Conservation (phyloP, 2,113 vertebrate genomes). For the Microtus ochrogaster region DNA sequence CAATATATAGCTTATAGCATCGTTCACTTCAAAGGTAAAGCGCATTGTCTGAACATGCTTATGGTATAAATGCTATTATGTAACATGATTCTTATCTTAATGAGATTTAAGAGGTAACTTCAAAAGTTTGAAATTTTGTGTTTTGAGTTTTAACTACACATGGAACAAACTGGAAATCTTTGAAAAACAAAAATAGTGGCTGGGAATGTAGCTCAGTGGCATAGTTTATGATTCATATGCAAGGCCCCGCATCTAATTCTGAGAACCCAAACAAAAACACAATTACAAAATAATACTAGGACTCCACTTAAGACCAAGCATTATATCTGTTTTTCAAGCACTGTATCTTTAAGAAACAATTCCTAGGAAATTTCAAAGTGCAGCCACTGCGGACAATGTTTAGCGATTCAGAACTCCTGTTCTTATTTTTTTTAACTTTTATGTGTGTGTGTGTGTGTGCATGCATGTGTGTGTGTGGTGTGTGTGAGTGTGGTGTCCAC, state of each 20-base stretch:
- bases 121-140: not conserved
- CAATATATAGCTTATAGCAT: not conserved
- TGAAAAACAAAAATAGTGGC: not conserved
- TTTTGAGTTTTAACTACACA: not conserved
- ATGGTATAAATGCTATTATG: not conserved
- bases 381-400: not conserved
- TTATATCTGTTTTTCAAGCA: not conserved
- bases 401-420: not conserved
- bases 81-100: constrained; percentile 24
- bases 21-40: not conserved
- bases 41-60: not conserved
- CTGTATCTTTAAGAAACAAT: not conserved
- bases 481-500: no score
- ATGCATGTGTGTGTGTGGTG: not conserved
- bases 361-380: not conserved
- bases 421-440: not conserved
- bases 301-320: not conserved
- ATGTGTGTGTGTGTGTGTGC: not conserved
- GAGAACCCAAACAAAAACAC: not conserved
- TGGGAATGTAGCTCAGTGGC: not conserved
- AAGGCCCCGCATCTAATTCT: not conserved
- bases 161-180: not conserved
- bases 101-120: not conserved
- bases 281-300: not conserved
- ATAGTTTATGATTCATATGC: not conserved